Percentiles rank a stretch among this genome's conserved stretches.
Evolutionary conservation across 2,888 invertebrate species (phyloP).

Genomic region (Volucella bombylans): DNA sequence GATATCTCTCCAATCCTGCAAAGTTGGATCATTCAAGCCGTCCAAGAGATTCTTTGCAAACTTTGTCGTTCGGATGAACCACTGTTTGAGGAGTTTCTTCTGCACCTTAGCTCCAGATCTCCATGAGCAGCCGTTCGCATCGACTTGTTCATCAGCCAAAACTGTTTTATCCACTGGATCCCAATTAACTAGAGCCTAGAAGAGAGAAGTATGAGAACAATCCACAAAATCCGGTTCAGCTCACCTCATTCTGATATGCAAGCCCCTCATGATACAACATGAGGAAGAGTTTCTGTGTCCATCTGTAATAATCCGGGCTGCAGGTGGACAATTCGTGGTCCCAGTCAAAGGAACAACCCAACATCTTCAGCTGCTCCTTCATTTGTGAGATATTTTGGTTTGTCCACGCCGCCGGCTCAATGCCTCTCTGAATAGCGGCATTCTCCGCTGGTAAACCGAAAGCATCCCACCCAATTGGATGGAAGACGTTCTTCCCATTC

Average conservation of each 20-base stretch:
- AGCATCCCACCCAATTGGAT: constrained; percentile 99
- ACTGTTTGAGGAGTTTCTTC: constrained; percentile 93
- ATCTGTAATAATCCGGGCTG: constrained; percentile 93
- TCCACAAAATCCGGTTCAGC: constrained; percentile 62
- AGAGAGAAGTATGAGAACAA: constrained; percentile 12
- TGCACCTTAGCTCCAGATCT: constrained; percentile 97
- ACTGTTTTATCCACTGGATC: constrained; percentile 99
- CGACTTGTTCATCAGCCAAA: constrained; percentile 98
- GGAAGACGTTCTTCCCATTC: constrained; percentile 90
- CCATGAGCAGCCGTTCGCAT: constrained; percentile 95
- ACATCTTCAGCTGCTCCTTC: constrained; percentile 88
- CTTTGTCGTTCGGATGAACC: constrained; percentile 96
- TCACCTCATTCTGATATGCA: constrained; percentile 92
- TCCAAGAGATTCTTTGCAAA: constrained; percentile 89
- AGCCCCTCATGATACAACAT: constrained; percentile 92
- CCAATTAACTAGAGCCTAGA: constrained; percentile 95
- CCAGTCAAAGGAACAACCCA: constrained; percentile 97
- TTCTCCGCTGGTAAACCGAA: constrained; percentile 99
- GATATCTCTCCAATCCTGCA: constrained; percentile 93
- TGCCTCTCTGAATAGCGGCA: constrained; percentile 94
- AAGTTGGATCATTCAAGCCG: constrained; percentile 87
- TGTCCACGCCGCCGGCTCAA: constrained; percentile 95
- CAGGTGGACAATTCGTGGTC: constrained; percentile 93
- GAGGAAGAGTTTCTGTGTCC: constrained; percentile 98
- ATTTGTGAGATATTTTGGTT: constrained; percentile 91